Base-by-base conservation (phyloP, 2,797 vertebrate species). In the Crocidura indochinensis region DNA sequence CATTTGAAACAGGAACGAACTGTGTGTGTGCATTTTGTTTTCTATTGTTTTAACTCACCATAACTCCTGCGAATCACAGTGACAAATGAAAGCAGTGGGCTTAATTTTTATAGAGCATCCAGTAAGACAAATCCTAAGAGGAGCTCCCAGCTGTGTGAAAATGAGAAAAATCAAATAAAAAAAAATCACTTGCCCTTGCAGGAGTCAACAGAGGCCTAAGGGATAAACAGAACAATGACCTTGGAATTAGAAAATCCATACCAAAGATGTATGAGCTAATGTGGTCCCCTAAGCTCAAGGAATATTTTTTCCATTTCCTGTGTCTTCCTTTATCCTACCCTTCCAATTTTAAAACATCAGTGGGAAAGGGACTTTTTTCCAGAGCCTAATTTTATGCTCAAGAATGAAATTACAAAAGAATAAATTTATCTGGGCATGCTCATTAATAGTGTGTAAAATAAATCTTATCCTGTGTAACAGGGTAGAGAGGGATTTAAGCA, bases 151-250 rank as follows among this genome's bases (percentile, higher is more conserved):
- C 46, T 76, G n/a, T 8, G 53, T 90, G 56, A 72, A 79, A 83
- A 84, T 47, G 19, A 27, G 89, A 46, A 84, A 89, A 89, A 84
- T 84, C 62, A 77, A 95, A 92, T 24, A 10, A 77, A 88, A 87
- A 60, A 31, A 90, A 87, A 85, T 69, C 75, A 31, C 51, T 78
- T 80, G 56, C 47, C 91, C 67, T 65, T 10, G 4, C 31, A 88
- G 95, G 56, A 87, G 85, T 64, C 27, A 67, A 51, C 44, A 27
- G 38, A 85, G 47, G 24, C 46, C 73, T 82, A 27, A 27, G 67
- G 10, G 62, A 47, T 67, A 60, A 62, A 47, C 44, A 38, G 10
- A 46, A 81, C 14, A 46, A 29, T 24, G 8, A 11, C 77, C 38
- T 87, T 46, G 73, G 6, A 11, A 68, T 56, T 19, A 44, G 56